Evolutionary conservation across 2,113 vertebrate genomes (phyloP).

Genomic region (Myiagra hebetior): DNA sequence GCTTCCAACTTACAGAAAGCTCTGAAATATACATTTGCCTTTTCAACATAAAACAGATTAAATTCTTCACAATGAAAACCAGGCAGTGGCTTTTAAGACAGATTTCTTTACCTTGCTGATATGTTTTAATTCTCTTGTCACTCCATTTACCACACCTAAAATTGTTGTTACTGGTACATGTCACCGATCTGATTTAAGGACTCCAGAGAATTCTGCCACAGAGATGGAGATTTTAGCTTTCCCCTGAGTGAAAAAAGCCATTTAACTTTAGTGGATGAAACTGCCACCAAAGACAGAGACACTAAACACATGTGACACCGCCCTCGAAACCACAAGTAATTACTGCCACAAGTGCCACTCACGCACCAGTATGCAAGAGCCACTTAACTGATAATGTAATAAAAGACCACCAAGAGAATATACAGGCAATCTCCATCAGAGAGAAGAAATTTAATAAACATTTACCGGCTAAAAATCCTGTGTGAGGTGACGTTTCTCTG

Average conservation of each 20-base stretch:
- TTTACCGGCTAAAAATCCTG: not conserved
- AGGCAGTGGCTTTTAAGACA: not conserved
- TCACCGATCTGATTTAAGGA: not conserved
- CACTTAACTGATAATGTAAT: slow-evolving; percentile 43
- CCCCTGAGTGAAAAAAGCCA: not conserved
- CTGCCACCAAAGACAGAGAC: slow-evolving; percentile 18
- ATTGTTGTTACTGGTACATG: not conserved
- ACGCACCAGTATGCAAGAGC: slow-evolving; percentile 15
- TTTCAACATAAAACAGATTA: not conserved
- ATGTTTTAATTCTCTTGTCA: not conserved
- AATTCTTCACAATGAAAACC: not conserved
- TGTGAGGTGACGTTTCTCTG: not conserved
- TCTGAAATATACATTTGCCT: not conserved
- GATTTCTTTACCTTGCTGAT: not conserved
- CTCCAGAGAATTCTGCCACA: not conserved
- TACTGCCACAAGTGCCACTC: slow-evolving; percentile 33
- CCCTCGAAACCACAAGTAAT: slow-evolving; percentile 52
- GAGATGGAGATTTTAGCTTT: not conserved
- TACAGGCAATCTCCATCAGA: slow-evolving; percentile 14
- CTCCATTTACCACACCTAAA: not conserved
- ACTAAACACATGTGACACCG: slow-evolving; percentile 4
- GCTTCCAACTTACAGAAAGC: not conserved
- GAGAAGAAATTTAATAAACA: slow-evolving; percentile 13
- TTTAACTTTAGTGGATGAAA: slow-evolving; percentile 24
- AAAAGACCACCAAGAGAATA: slow-evolving; percentile 19